Evolutionary conservation across 2,797 vertebrate species (phyloP), one percentile per base, ranked within the genome.

Genomic region (Xiphorhynchus erythropygius): DNA sequence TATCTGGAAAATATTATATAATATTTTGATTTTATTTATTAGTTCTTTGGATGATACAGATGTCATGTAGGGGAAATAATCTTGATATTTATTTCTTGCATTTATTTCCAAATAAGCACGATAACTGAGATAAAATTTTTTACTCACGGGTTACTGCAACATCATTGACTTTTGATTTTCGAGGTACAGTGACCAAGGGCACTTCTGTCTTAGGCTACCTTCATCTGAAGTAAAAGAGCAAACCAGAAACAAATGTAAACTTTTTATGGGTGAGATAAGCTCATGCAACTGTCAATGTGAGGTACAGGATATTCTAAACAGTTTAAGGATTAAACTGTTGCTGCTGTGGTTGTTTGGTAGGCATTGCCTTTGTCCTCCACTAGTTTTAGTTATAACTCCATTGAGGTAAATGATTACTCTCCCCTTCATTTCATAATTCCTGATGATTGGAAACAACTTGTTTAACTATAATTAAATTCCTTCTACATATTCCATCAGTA

Each of bases 401-500:
- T 16, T 70, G 53, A 85, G n/a, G 74, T 18, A 71, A 74, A 68
- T 62, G 8, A 62, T 68, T 75, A 24, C 14, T 44, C 10, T 16
- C 8, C 2, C 1, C 18, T 62, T 75, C 8, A 37, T 75, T 91
- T 80, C 12, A 25, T 64, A 87, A 85, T 42, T 85, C 21, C 18
- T 41, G 17, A 86, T 71, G 57, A 87, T 6, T 60, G 27, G 71
- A 74, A 92, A 69, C 6, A 78, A 71, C 21, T 65, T 85, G 9
- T 75, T 92, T 44, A 85, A 93, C 85, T 71, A 69, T 37, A 69
- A 62, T 81, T 92, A 65, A 83, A 87, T 81, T 92, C 28, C 24
- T 91, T 82, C 59, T 68, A 30, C 16, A 59, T 52, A 39, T 55
- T 91, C n/a, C 1, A 1, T 69, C 68, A 41, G 35, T 62, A 74